Percentiles rank a stretch among this genome's conserved stretches.
Evolutionary conservation across 2,113 vertebrate species (phyloP).

Genomic region (Mesembrinibis cayennensis): DNA sequence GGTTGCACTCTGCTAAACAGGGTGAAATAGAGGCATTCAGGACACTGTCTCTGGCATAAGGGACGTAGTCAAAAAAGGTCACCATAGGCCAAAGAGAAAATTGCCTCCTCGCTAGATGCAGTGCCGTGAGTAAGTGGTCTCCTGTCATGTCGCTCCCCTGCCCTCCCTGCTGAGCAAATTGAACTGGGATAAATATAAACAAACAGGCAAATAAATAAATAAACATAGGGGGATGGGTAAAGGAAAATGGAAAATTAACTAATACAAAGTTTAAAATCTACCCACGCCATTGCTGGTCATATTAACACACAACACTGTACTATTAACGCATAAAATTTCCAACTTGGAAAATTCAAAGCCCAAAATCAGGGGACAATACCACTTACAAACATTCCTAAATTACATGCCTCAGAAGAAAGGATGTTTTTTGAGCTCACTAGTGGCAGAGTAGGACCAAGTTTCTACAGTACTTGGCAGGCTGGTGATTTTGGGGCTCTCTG

Average conservation of each 20-base stretch:
- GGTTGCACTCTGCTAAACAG: slow-evolving; percentile 78
- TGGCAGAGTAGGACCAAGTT: not conserved
- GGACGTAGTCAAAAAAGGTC: slow-evolving; percentile 86
- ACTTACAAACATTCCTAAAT: not conserved
- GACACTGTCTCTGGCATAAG: slow-evolving; percentile 72
- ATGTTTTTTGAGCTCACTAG: not conserved
- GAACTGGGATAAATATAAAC: not conserved
- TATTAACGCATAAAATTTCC: fast-evolving
- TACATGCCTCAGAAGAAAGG: not conserved
- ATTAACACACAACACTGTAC: fast-evolving
- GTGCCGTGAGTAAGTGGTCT: slow-evolving; percentile 83
- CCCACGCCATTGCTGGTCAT: fast-evolving
- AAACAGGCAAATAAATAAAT: not conserved
- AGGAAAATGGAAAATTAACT: not conserved
- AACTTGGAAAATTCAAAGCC: not conserved
- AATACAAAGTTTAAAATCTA: not conserved
- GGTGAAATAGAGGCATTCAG: slow-evolving; percentile 78
- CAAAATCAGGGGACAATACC: not conserved
- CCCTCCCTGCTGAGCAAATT: not conserved
- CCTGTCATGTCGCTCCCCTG: slow-evolving; percentile 65
- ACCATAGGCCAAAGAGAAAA: slow-evolving; percentile 81
- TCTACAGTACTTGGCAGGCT: not conserved
- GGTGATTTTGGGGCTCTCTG: not conserved
- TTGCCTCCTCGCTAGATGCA: slow-evolving; percentile 74
- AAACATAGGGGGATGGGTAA: not conserved